Percentiles rank a stretch among this genome's conserved stretches.
Evolutionary conservation across 2,888 invertebrate species (phyloP).

Genomic region (Scaptomyza reducta): DNA sequence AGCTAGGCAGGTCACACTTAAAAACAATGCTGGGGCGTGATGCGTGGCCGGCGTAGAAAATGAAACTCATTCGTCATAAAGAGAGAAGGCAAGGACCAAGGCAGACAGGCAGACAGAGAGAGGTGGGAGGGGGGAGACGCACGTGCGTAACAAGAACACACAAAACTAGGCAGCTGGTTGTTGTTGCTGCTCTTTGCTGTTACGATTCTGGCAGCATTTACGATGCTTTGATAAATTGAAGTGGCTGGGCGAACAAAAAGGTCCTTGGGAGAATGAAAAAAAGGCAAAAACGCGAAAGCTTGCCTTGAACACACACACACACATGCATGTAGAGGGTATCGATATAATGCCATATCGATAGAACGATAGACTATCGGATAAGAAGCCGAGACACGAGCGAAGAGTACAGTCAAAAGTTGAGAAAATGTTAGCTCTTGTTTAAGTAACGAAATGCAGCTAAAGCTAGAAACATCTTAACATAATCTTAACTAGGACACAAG

Average conservation of each 20-base stretch:
- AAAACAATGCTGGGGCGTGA: constrained; percentile 58
- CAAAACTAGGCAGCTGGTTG: constrained; percentile 9
- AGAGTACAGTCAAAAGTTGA: too few relatives aligned
- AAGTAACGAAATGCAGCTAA: too few relatives aligned
- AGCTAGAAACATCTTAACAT: too few relatives aligned
- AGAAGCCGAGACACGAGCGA: too few relatives aligned
- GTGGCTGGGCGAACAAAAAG: constrained; percentile 52
- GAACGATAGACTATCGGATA: too few relatives aligned
- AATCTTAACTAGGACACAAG: too few relatives aligned
- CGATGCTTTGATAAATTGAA: constrained; percentile 77
- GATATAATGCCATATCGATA: too few relatives aligned
- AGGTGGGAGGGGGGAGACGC: constrained; percentile 29
- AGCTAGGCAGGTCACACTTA: constrained; percentile 40
- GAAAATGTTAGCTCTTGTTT: too few relatives aligned
- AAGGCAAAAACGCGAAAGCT: neutral
- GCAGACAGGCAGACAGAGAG: neutral
- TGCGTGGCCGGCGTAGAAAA: constrained; percentile 62
- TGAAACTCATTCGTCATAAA: constrained; percentile 74
- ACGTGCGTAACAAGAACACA: constrained; percentile 54
- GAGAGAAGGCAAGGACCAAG: constrained; percentile 11
- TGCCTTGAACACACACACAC: too few relatives aligned
- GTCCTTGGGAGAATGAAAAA: too few relatives aligned
- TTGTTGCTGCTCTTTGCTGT: constrained; percentile 26
- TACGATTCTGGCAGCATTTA: constrained; percentile 68
- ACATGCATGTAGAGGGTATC: too few relatives aligned